Evolutionary conservation across 1,140 invertebrate genomes (phyloP).

Genomic region (Scylla paramamosain): DNA sequence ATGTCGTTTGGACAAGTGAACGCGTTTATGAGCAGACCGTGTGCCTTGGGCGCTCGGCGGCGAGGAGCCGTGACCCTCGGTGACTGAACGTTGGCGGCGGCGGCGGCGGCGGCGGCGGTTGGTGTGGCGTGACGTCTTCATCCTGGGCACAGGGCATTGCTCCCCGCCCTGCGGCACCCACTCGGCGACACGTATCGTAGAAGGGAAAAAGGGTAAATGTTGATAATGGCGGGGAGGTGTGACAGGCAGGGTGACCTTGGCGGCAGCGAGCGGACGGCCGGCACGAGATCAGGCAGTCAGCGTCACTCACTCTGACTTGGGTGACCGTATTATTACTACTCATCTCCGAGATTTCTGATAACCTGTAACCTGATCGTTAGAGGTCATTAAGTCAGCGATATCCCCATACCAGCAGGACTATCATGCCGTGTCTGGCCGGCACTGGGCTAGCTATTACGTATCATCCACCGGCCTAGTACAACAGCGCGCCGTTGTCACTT

Average conservation of each 20-base stretch:
- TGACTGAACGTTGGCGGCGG: not conserved
- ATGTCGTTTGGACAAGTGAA: not conserved
- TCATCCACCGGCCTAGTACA: not conserved
- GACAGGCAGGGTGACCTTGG: constrained; percentile 9
- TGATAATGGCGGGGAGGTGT: not conserved
- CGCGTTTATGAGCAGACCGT: not conserved
- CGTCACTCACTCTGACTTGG: not conserved
- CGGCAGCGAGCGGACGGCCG: not conserved
- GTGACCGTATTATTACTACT: constrained; percentile 55
- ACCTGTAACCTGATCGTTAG: constrained; percentile 15
- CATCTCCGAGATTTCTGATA: constrained; percentile 54
- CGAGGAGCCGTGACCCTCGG: not conserved
- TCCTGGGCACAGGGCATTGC: not conserved
- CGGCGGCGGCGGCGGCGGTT: not conserved
- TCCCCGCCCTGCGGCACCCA: not conserved
- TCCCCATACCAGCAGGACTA: constrained; percentile 8
- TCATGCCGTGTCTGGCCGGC: not conserved
- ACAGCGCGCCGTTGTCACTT: constrained; percentile 36
- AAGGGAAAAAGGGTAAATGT: not conserved
- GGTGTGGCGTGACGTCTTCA: not conserved
- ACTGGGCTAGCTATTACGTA: constrained; percentile 14
- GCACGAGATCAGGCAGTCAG: not conserved
- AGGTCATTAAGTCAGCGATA: not conserved
- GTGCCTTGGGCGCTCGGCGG: not conserved
- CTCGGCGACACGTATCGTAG: not conserved